Percentiles rank a stretch among this genome's conserved stretches.
phyloP scores from a whole-genome alignment of 1,140 invertebrate species.

The Micrasema longulum region DNA sequence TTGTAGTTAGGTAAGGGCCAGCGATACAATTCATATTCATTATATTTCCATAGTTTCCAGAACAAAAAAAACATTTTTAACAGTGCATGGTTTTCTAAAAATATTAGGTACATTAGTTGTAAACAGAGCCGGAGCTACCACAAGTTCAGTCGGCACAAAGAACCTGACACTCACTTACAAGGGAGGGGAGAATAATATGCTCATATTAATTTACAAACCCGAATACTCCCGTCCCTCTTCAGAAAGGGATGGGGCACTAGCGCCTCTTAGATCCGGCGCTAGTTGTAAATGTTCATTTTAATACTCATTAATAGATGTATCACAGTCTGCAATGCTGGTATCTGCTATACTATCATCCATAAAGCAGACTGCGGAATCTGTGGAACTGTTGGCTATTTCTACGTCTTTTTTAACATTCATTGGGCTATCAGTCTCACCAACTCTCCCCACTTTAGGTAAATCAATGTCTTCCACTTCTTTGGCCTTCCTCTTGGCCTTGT shows the following conservation, averaged over 20 bases:
- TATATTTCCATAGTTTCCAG: too few relatives aligned
- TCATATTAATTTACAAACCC: too few relatives aligned
- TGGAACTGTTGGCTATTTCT: slow-evolving; percentile 39
- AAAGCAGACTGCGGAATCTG: slow-evolving; percentile 48
- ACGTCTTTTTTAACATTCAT: slow-evolving; percentile 31
- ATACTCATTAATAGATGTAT: slow-evolving; percentile 1
- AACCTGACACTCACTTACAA: too few relatives aligned
- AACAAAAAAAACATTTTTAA: neutral
- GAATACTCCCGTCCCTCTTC: too few relatives aligned
- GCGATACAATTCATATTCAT: too few relatives aligned
- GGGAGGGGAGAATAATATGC: too few relatives aligned
- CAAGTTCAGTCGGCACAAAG: too few relatives aligned
- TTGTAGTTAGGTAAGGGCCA: too few relatives aligned
- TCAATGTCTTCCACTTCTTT: slow-evolving; percentile 40
- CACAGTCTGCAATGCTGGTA: slow-evolving; percentile 27
- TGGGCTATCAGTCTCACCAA: slow-evolving; percentile 26
- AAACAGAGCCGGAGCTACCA: neutral
- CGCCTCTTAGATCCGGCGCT: too few relatives aligned
- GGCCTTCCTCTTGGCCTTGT: slow-evolving; percentile 16
- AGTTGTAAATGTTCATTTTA: neutral
- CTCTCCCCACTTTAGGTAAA: slow-evolving; percentile 3
- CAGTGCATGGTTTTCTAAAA: neutral
- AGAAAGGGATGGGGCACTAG: too few relatives aligned
- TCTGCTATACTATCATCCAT: slow-evolving; percentile 49
- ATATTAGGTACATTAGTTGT: neutral